Base-by-base conservation (phyloP, 2,888 invertebrate species). In the Eueremaeus valkanovi region DNA sequence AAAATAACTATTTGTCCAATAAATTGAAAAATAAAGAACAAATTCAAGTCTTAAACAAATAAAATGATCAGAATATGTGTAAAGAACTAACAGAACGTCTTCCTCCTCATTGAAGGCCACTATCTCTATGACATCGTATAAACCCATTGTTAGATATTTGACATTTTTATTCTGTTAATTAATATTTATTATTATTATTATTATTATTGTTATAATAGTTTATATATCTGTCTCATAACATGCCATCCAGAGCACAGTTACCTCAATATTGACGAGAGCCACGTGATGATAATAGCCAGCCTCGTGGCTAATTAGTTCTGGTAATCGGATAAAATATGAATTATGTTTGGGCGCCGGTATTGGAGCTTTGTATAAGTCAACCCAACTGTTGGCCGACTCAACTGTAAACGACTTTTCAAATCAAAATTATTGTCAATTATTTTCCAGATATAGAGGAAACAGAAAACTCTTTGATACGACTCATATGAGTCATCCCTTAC, bases 1-100 rank as follows among this genome's bases (percentile, higher is more conserved):
- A 84, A 92, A 96, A 84, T 93, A 95, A 81, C 95, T 95, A 85
- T 61, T n/a, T n/a, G n/a, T n/a, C n/a, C n/a, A n/a, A n/a, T n/a
- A n/a, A n/a, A n/a, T n/a, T n/a, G n/a, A n/a, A n/a, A n/a, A n/a
- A n/a, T n/a, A n/a, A n/a, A n/a, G n/a, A n/a, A n/a, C n/a, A n/a
- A n/a, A n/a, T n/a, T n/a, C n/a, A 18, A 73, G 16, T 31, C 9
- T 31, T 21, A 42, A 42, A 51, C 58, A n/a, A n/a, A n/a, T n/a
- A 29, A 58, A 24, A n/a, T 58, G 3, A n/a, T 29, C 16, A 61
- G 27, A 29, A 27, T 1, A n/a, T 31, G 18, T 27, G 27, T 16
- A 61, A 58, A 29, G 1, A 1, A 63, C 74, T 49, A 13, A 75
- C 75, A 75, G 68, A 70, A 49, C 51, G 31, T 58, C 31, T 11